Conservation (phyloP, 2,113 vertebrate species). For the Nothobranchius kuhntae region DNA sequence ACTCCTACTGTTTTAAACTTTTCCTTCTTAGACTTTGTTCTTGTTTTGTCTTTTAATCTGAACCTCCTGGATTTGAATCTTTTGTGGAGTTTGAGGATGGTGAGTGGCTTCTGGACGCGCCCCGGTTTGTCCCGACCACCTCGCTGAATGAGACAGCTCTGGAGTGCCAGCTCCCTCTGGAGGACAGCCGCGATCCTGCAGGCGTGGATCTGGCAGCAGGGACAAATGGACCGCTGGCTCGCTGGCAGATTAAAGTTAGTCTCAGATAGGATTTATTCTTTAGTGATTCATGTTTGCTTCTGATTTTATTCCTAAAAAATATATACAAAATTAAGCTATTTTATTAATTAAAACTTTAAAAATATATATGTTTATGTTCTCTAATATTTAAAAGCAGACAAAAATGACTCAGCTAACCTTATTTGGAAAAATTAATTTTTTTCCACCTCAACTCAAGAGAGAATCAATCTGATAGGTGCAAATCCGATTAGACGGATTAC, state of each 20-base stretch:
- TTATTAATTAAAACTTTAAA: too few species aligned
- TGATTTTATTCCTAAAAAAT: too few species aligned
- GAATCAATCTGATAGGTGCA: background rate
- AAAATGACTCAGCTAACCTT: background rate
- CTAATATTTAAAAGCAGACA: too few species aligned
- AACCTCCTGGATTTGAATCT: constrained; percentile 1
- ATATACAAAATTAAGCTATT: too few species aligned
- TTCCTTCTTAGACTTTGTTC: too few species aligned
- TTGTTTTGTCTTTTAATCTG: too few species aligned
- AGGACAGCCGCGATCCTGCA: constrained; percentile 58
- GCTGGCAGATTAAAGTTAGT: constrained; percentile 90
- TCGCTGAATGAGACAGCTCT: constrained; percentile 79
- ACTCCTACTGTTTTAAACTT: too few species aligned
- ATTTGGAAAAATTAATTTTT: background rate
- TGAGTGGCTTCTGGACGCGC: constrained; percentile 80
- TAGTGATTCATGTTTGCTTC: too few species aligned
- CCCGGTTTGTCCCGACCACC: constrained; percentile 66
- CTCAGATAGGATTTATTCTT: background rate
- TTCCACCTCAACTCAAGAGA: background rate
- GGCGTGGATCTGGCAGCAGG: constrained; percentile 30
- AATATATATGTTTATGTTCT: too few species aligned
- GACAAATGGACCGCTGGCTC: constrained; percentile 74
- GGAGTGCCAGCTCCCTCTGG: constrained; percentile 82
- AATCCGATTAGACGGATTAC: background rate
- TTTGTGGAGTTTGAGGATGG: constrained; percentile 75